These are phyloP conservation scores for Odocoileus virginianus DNA, from an alignment of 2,113 vertebrate species.

Conservation along the genomic window DNA sequence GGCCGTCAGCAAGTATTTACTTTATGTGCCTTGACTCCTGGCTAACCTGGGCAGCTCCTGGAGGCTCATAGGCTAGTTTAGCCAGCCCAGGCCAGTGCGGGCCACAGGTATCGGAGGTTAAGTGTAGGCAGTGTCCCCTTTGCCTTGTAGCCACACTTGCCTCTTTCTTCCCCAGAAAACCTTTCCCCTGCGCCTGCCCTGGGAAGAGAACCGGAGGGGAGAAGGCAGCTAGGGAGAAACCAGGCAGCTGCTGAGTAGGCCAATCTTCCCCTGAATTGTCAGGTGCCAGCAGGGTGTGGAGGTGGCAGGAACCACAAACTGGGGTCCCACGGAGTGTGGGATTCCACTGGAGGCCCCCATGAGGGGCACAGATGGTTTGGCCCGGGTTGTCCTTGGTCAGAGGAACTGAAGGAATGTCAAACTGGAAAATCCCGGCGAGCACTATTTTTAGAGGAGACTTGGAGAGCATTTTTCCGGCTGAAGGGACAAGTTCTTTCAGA, in stretches of 20 bases:
- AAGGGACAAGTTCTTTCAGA: conserved; percentile 49
- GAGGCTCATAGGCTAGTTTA: neutral
- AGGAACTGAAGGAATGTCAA: conserved; percentile 61
- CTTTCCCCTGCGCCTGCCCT: neutral
- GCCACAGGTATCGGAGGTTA: neutral
- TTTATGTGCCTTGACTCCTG: neutral
- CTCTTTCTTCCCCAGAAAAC: neutral
- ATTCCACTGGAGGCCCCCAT: neutral
- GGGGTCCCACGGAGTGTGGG: neutral
- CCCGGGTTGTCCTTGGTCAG: neutral
- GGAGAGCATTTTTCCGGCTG: conserved; percentile 49
- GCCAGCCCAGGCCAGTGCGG: neutral
- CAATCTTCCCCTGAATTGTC: neutral
- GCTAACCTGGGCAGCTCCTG: neutral
- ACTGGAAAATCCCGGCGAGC: conserved; percentile 65
- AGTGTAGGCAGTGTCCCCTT: neutral
- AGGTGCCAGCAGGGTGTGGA: neutral
- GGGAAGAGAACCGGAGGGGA: neutral
- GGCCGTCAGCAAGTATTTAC: neutral
- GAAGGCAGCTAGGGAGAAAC: neutral
- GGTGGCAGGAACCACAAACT: neutral
- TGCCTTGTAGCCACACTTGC: neutral
- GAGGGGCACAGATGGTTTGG: neutral
- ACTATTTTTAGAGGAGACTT: conserved; percentile 70
- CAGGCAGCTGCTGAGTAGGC: neutral